Base-by-base conservation (phyloP, 1,140 invertebrate genomes). In the Apis laboriosa region DNA sequence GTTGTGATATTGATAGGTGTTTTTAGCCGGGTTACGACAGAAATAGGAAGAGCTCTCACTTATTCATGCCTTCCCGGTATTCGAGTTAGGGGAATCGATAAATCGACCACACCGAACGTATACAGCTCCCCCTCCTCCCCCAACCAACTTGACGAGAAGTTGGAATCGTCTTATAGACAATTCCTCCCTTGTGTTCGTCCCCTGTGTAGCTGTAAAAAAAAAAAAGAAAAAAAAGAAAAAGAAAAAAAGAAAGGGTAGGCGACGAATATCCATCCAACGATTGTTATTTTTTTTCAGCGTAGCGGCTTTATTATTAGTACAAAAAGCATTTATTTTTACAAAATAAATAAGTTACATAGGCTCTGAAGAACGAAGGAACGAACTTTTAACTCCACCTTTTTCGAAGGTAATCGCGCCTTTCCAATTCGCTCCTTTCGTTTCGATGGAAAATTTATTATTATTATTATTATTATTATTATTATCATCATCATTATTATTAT, bases 321-420 rank as follows among this genome's bases (percentile, higher is more conserved):
- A 93, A 94, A 94, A 94, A 92, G 92, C 92, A 84, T 93, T 34
- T 17, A 28, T 63, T 78, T 93, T 94, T 93, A 94, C 90, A 94
- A 92, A 94, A 94, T 94, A 94, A 94, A 94, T 94, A 94, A 93
- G 90, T 94, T 93, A 93, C 89, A 43, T 3, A 92, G 86, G 89
- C 77, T 90, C 72, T 87, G 78, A 85, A 87, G 79, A 70, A 88
- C 34, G 34, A 43, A 43, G 76, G 84, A 85, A 71, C 60, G 82
- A 77, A 86, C 70, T 85, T 55, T 80, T 77, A 43, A 9, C 53
- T 28, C 60, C 24, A 53, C 28, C n/a, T 34, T 77, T 76, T 77
- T 76, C 61, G 28, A 53, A 60, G 72, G 58, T 51, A n/a, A 5
- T 67, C n/a, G 28, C 19, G 51, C 72, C 24, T 79, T 28, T 43